A percentile compares a stretch with the other conserved stretches of the same genome.
Evolutionary conservation across 2,113 vertebrate genomes (phyloP).

Genomic region (Nothobranchius furzeri): DNA sequence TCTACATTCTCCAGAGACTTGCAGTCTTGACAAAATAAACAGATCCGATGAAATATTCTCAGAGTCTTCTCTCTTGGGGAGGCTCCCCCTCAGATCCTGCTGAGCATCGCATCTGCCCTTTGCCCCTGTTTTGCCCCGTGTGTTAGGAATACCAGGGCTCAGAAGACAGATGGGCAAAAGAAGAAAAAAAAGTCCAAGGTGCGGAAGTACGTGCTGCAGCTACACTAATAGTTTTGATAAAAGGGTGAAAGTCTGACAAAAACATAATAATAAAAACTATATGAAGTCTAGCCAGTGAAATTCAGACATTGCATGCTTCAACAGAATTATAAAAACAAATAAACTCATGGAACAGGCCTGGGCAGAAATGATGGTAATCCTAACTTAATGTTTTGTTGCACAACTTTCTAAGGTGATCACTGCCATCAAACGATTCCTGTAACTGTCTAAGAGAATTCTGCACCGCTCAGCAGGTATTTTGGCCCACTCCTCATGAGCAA

Average conservation of each 20-base stretch:
- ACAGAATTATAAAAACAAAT: no score
- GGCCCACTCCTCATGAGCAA: no score
- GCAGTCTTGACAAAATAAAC: constrained; percentile 62
- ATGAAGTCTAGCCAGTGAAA: neutral
- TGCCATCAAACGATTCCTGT: no score
- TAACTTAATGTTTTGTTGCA: no score
- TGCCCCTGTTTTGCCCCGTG: constrained; percentile 41
- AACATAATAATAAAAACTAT: constrained; percentile 46
- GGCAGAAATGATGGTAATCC: no score
- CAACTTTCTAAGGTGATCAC: no score
- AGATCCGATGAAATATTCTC: constrained; percentile 65
- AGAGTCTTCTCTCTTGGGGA: constrained; percentile 41
- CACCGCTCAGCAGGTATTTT: no score
- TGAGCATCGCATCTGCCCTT: constrained; percentile 32
- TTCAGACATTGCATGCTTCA: no score
- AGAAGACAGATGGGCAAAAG: constrained; percentile 17
- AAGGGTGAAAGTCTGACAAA: constrained; percentile 47
- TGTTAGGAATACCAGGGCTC: constrained; percentile 25
- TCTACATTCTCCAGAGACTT: constrained; percentile 34
- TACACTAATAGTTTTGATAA: constrained; percentile 24
- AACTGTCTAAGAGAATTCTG: no score
- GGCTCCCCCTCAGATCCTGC: constrained; percentile 21
- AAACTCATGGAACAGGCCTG: no score
- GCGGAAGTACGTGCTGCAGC: constrained; percentile 10
- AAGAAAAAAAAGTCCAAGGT: constrained; percentile 8